Conservation (phyloP, 2,888 invertebrate genomes). For the Sisyra terminalis region DNA sequence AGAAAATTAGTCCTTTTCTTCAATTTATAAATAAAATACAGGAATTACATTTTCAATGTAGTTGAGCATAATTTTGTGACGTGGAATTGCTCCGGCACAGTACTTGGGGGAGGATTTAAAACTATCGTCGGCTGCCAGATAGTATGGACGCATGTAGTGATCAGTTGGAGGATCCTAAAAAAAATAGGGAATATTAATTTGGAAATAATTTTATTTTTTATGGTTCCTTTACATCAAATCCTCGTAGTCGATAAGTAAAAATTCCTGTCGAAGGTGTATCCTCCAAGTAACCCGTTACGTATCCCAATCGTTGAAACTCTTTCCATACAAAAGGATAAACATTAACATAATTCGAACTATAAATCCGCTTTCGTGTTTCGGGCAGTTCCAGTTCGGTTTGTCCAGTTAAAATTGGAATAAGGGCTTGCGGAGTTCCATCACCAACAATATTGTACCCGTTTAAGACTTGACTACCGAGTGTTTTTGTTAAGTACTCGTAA, state of each 20-base stretch:
- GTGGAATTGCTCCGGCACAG: conserved; percentile 56
- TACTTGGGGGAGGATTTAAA: conserved; percentile 35
- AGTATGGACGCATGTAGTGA: conserved; percentile 76
- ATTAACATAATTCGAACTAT: conserved; percentile 48
- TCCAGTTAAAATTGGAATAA: conserved; percentile 78
- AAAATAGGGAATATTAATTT: background rate
- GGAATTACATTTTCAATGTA: conserved; percentile 48
- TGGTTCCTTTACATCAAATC: conserved; percentile 50
- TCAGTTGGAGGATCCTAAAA: conserved; percentile 58
- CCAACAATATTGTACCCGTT: conserved; percentile 72
- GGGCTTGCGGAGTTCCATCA: conserved; percentile 72
- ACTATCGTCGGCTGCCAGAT: conserved; percentile 43
- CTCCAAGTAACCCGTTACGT: conserved; percentile 70
- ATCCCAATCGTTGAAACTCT: conserved; percentile 50
- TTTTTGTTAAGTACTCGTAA: conserved; percentile 46
- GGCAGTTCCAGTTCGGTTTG: conserved; percentile 74
- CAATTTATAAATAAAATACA: too few species aligned
- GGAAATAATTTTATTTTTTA: background rate
- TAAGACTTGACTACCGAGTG: conserved; percentile 43
- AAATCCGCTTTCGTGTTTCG: conserved; percentile 57
- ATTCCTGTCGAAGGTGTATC: conserved; percentile 73
- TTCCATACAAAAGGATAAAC: conserved; percentile 79
- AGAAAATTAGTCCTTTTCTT: background rate
- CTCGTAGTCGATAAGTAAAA: conserved; percentile 79
- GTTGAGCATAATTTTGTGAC: conserved; percentile 49